A percentile compares a stretch with the other conserved stretches of the same genome.
Conservation (phyloP, 2,797 vertebrate species). For the Synaphobranchus kaupii region DNA sequence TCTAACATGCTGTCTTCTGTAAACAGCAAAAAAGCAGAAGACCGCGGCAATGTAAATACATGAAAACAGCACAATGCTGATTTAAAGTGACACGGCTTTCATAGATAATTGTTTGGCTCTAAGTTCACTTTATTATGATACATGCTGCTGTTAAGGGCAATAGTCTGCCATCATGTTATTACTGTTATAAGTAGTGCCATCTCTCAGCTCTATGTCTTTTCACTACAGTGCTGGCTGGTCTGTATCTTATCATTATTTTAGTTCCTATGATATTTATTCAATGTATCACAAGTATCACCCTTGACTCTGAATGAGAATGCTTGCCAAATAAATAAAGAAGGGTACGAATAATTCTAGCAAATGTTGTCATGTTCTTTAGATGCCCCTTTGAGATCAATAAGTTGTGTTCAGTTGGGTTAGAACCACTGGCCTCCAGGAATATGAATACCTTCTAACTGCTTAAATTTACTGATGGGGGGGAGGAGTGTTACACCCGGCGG, state of each 20-base stretch:
- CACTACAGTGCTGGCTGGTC: not conserved
- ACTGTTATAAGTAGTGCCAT: not conserved
- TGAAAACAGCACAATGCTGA: not conserved
- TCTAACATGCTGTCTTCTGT: not conserved
- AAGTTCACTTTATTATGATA: conserved; percentile 3
- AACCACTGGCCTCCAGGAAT: not conserved
- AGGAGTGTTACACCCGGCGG: not conserved
- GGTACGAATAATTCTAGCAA: not conserved
- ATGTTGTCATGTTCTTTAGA: not conserved
- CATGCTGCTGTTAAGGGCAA: not conserved
- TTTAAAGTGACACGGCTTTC: not conserved
- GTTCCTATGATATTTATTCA: not conserved
- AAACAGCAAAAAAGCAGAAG: not conserved
- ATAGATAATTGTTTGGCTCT: not conserved
- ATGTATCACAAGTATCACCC: not conserved
- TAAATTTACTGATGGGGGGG: not conserved
- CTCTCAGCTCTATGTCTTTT: not conserved
- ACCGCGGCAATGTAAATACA: not conserved
- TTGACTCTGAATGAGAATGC: not conserved
- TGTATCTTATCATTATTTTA: not conserved
- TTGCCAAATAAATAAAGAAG: not conserved
- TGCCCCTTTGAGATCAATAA: not conserved
- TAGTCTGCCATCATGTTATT: not conserved
- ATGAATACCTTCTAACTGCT: not conserved
- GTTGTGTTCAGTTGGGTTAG: not conserved